Conservation (phyloP, 2,797 vertebrate species). For the Heliangelus exortis region DNA sequence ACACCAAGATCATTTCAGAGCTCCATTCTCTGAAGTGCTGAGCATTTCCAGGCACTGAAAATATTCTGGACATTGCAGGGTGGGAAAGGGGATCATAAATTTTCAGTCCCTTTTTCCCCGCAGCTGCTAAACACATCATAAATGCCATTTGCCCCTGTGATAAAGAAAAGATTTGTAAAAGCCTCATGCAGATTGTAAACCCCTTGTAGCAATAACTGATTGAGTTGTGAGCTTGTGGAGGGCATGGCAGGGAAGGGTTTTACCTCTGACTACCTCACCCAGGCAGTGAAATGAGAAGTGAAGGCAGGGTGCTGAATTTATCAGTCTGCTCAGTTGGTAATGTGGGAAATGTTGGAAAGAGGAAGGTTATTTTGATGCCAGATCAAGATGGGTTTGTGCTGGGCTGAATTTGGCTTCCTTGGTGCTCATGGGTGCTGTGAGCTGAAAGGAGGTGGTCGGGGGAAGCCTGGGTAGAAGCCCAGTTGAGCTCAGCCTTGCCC, state of each 20-base stretch:
- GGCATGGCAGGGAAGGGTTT: not conserved
- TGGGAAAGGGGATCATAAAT: not conserved
- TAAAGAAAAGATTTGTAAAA: not conserved
- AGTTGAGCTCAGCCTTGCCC: not conserved
- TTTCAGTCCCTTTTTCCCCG: not conserved
- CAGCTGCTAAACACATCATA: not conserved
- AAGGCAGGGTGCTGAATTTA: not conserved
- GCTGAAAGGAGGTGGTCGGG: not conserved
- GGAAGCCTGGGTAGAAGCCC: not conserved
- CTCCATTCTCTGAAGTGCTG: not conserved
- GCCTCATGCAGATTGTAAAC: not conserved
- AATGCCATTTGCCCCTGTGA: not conserved
- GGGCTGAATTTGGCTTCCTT: not conserved
- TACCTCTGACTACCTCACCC: not conserved
- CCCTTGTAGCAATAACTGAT: not conserved
- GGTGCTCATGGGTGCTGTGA: not conserved
- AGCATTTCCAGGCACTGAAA: not conserved
- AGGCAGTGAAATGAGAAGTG: not conserved
- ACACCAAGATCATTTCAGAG: not conserved
- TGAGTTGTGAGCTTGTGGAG: not conserved
- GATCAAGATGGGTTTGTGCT: not conserved
- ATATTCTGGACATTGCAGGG: not conserved
- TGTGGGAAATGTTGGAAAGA: not conserved
- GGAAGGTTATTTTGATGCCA: not conserved
- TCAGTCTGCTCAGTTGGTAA: not conserved